Percentiles rank a stretch among this genome's conserved stretches.
Evolutionary conservation across 2,797 vertebrate species (phyloP).

Genomic region (Botia kubotai): DNA sequence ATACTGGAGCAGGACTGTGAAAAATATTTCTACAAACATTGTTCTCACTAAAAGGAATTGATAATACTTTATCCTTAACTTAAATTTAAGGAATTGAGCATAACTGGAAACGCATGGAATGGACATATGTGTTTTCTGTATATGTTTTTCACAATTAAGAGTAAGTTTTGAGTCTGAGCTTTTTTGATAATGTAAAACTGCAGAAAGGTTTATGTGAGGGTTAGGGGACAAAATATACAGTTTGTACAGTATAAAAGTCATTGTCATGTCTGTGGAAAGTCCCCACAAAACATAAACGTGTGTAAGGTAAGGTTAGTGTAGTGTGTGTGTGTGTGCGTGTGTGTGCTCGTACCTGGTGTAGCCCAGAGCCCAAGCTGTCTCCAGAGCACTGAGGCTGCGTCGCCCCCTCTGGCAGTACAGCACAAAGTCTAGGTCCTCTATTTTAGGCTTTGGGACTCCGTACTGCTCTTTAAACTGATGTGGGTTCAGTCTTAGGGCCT

Average conservation of each 20-base stretch:
- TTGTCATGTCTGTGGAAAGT: too few species aligned
- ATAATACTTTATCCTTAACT: too few species aligned
- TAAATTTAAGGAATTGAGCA: too few species aligned
- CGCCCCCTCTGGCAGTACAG: conserved; percentile 55
- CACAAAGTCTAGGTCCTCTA: conserved; percentile 45
- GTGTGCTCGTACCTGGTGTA: conserved; percentile 46
- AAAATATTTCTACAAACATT: neutral
- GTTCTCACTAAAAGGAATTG: neutral
- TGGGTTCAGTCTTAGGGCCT: conserved; percentile 49
- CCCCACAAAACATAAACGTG: too few species aligned
- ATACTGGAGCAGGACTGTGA: neutral
- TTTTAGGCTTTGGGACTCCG: conserved; percentile 41
- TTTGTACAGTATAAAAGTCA: too few species aligned
- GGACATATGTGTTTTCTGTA: neutral
- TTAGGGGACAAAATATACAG: too few species aligned
- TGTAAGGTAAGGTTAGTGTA: too few species aligned
- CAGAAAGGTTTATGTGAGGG: too few species aligned
- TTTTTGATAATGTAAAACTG: too few species aligned
- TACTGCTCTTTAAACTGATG: conserved; percentile 49
- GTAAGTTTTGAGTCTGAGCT: too few species aligned
- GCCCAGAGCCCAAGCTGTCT: conserved; percentile 40
- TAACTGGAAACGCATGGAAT: neutral
- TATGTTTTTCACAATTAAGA: too few species aligned
- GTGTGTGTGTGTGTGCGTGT: neutral
- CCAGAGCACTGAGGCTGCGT: conserved; percentile 55